phyloP scores from a whole-genome alignment of 1,140 invertebrate species.

The Eumeta japonica region DNA sequence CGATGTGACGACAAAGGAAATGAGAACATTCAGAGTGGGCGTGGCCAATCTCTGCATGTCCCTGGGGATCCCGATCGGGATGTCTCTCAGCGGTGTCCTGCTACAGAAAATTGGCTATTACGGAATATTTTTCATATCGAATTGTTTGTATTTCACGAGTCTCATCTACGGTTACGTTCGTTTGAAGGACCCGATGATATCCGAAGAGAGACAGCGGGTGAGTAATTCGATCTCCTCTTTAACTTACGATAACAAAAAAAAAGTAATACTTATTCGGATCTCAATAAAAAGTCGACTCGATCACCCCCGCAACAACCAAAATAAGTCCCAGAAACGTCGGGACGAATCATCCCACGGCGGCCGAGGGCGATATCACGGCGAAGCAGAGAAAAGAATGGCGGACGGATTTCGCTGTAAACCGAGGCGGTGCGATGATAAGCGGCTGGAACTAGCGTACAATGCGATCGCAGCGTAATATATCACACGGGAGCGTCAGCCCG shows the following conservation, averaged over 20 bases:
- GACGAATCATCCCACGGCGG: too few relatives aligned
- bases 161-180: conserved; percentile 48
- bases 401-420: too few relatives aligned
- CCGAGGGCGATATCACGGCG: too few relatives aligned
- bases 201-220: conserved; percentile 41
- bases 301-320: not conserved
- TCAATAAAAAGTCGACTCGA: too few relatives aligned
- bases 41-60: conserved; percentile 60
- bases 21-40: conserved; percentile 60
- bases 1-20: conserved; percentile 60
- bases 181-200: conserved; percentile 46
- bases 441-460: too few relatives aligned
- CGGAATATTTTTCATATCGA: conserved; percentile 52
- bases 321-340: too few relatives aligned
- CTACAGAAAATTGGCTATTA: conserved; percentile 52
- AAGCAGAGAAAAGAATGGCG: too few relatives aligned
- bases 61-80: conserved; percentile 50
- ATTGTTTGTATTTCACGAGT: conserved; percentile 46
- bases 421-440: too few relatives aligned
- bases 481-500: too few relatives aligned
- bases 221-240: conserved; percentile 20
- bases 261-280: too few relatives aligned
- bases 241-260: not conserved
- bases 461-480: too few relatives aligned
- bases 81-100: conserved; percentile 50